Percentiles rank a stretch among this genome's conserved stretches.
Conservation (phyloP, 2,888 invertebrate species). For the Athalia circularis region DNA sequence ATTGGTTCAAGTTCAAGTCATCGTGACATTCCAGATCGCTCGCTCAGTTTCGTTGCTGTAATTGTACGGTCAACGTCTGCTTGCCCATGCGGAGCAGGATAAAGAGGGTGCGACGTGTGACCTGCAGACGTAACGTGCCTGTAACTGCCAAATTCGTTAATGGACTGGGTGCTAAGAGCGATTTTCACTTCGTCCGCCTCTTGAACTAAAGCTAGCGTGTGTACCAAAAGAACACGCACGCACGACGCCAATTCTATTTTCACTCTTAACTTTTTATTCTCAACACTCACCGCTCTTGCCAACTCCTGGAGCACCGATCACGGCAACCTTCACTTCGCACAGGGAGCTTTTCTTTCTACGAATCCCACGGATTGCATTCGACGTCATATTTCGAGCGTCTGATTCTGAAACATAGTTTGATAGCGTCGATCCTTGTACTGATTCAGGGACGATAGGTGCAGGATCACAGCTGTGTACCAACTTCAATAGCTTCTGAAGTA, state of each 20-base stretch:
- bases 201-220: constrained; percentile 13
- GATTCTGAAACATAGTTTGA: constrained; percentile 47
- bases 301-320: constrained; percentile 91
- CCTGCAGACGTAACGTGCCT: background rate
- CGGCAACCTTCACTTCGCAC: constrained; percentile 93
- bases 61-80: too few relatives aligned
- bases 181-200: constrained; percentile 35
- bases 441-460: background rate
- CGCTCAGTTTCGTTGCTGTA: too few relatives aligned
- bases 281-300: constrained; percentile 91
- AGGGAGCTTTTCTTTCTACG: constrained; percentile 92
- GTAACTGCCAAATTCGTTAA: constrained; percentile 24
- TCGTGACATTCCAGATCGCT: too few relatives aligned
- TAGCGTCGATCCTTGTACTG: background rate
- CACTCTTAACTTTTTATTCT: constrained; percentile 36
- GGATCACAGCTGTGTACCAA: background rate
- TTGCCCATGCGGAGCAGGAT: background rate
- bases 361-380: constrained; percentile 85
- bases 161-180: constrained; percentile 24
- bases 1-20: too few relatives aligned
- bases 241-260: constrained; percentile 25
- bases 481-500: too few relatives aligned
- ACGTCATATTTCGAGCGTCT: constrained; percentile 73
- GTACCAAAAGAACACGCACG: background rate
- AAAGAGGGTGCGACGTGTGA: background rate